These are phyloP conservation scores for Rhinichthys klamathensis DNA, from an alignment of 2,113 vertebrate genomes.

Conservation along the genomic window DNA sequence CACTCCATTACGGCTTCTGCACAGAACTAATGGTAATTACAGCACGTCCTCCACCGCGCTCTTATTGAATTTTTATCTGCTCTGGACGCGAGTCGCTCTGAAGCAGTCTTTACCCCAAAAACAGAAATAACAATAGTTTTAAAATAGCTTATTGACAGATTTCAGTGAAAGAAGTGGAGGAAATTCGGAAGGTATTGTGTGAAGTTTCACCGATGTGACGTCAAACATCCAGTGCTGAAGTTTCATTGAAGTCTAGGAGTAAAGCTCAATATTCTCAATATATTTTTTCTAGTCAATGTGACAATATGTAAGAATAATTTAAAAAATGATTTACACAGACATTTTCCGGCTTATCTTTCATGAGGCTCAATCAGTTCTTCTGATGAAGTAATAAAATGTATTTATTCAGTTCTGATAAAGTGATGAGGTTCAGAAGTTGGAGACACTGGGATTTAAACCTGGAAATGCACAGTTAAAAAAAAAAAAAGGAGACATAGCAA, in stretches of 20 bases:
- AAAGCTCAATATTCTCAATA: background rate
- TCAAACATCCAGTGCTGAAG: background rate
- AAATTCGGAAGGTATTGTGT: conserved; percentile 32
- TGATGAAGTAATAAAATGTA: background rate
- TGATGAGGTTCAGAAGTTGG: background rate
- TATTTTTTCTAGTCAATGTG: background rate
- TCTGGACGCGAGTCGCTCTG: conserved; percentile 62
- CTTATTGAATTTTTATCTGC: conserved; percentile 95
- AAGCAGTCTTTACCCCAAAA: conserved; percentile 55
- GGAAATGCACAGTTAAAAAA: background rate
- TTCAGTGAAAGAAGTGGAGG: conserved; percentile 10
- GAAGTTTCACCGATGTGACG: conserved; percentile 35
- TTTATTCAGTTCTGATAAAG: background rate
- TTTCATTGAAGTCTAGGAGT: background rate
- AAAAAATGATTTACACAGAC: background rate
- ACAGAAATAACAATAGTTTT: conserved; percentile 56
- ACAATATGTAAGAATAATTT: background rate
- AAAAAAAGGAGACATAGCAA: background rate
- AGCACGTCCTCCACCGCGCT: conserved; percentile 79
- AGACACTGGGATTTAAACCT: background rate
- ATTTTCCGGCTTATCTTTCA: background rate
- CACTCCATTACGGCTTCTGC: conserved; percentile 85
- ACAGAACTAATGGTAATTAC: conserved; percentile 95
- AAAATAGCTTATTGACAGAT: conserved; percentile 57
- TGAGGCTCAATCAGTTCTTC: background rate